Base-by-base conservation (phyloP, 2,888 invertebrate genomes). In the Resseliella maxima region DNA sequence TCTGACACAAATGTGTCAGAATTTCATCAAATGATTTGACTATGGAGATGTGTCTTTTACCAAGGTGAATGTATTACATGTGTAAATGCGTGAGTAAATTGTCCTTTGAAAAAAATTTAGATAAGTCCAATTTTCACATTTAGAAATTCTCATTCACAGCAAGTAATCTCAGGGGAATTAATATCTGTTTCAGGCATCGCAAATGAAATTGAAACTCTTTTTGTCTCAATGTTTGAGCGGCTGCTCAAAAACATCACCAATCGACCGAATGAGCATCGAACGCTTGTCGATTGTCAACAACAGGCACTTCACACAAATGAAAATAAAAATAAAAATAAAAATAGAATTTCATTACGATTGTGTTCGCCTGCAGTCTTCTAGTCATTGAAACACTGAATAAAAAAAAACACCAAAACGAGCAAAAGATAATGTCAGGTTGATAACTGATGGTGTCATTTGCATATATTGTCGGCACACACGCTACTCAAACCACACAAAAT, bases 361-460 rank as follows among this genome's bases (percentile, higher is more conserved):
- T 35, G 59, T 59, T n/a, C 27, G 72, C 72, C 72, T 31, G 72
- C 72, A 72, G 72, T 72, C 31, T 72, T 72, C 31, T 72, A 15
- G 12, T 72, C 59, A 8, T 3, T 1, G 59, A 5, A 59, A n/a
- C 24, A 59, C 15, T 59, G 59, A 59, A 12, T 3, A 59, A 59
- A 59, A 59, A 5, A 50, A 59, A 27, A 72, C n/a, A n/a, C n/a
- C n/a, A 72, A 31, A 31, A 72, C 72, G 72, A 35, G 31, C 72
- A 2, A 72, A 72, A 83, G 83, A 83, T 83, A 83, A 83, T 83
- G 83, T 83, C 83, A 83, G 72, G 38, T 38, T 83, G 83, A 83
- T 83, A 83, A 83, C 83, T 83, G 83, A 83, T 83, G 83, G 38
- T 83, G 83, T 83, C 83, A 83, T 83, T 83, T 83, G 38, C 83